Evolutionary conservation across 1,140 invertebrate species (phyloP).

Genomic region (Maniola jurtina): DNA sequence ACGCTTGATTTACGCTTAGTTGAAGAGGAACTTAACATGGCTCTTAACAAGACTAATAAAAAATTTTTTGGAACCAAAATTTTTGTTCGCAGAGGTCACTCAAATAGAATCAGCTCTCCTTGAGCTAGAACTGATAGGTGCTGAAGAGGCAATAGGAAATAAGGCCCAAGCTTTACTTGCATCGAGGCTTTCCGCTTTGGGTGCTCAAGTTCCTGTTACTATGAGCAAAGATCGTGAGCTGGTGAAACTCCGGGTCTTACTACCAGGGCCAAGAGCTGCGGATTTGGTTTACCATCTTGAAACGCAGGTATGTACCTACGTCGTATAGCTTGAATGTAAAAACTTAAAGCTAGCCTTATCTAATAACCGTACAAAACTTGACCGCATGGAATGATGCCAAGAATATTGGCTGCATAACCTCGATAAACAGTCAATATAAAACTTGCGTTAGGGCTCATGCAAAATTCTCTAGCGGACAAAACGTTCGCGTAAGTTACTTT

Average conservation of each 20-base stretch:
- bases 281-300: conserved; percentile 68
- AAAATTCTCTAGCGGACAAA: too few species aligned
- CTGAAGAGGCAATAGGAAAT: conserved; percentile 39
- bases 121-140: conserved; percentile 60
- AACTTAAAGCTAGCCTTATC: too few species aligned
- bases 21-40: too few species aligned
- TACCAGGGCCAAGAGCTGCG: conserved; percentile 52
- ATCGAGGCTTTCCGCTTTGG: conserved; percentile 46
- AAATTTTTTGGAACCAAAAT: not conserved
- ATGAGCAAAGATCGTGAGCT: conserved; percentile 40
- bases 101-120: conserved; percentile 66
- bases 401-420: too few species aligned
- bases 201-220: conserved; percentile 51
- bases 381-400: too few species aligned
- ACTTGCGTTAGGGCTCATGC: too few species aligned
- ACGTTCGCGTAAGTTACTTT: too few species aligned
- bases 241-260: conserved; percentile 39
- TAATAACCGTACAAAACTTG: too few species aligned
- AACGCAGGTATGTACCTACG: conserved; percentile 45
- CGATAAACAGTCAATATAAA: too few species aligned
- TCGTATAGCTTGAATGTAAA: too few species aligned
- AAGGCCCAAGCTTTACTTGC: conserved; percentile 41
- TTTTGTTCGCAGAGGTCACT: conserved; percentile 49
- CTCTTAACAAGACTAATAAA: too few species aligned
- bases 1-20: too few species aligned